phyloP scores from a whole-genome alignment of 2,888 invertebrate genomes.

The Nysson spinosus region DNA sequence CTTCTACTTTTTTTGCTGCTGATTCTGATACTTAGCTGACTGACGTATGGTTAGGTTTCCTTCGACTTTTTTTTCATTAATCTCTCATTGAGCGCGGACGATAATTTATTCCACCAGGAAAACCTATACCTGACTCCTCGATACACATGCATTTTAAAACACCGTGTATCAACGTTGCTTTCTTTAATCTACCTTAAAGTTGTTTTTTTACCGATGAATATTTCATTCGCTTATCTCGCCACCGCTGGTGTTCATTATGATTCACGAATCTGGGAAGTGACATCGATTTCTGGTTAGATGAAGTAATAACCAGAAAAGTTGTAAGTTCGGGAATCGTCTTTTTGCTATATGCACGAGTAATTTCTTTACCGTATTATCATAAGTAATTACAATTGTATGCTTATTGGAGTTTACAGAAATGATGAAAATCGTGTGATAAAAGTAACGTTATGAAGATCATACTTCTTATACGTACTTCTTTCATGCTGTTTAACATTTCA shows the following conservation, averaged over 20 bases:
- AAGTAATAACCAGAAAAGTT: conserved; percentile 24
- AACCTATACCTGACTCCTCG: no score
- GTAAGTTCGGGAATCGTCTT: conserved; percentile 9
- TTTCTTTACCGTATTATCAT: no score
- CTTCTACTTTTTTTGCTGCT: background rate
- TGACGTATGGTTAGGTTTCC: conserved; percentile 19
- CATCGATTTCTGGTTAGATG: conserved; percentile 7
- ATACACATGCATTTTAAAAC: no score
- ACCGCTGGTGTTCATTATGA: background rate
- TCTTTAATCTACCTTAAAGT: no score
- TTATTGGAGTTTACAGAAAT: no score
- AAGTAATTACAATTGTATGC: no score
- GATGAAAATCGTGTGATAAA: no score
- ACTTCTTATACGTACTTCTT: no score
- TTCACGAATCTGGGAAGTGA: conserved; percentile 1
- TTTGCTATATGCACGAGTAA: conserved; percentile 11
- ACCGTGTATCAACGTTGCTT: no score
- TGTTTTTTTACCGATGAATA: conserved; percentile 4
- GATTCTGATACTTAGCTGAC: conserved; percentile 6
- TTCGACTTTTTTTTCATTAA: background rate
- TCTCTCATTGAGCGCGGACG: background rate
- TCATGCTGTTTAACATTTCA: no score
- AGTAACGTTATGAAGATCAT: no score
- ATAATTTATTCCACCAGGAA: no score
- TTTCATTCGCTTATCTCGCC: conserved; percentile 27